Conservation (phyloP, 2,113 vertebrate genomes). For the Pseudonaja textilis region DNA sequence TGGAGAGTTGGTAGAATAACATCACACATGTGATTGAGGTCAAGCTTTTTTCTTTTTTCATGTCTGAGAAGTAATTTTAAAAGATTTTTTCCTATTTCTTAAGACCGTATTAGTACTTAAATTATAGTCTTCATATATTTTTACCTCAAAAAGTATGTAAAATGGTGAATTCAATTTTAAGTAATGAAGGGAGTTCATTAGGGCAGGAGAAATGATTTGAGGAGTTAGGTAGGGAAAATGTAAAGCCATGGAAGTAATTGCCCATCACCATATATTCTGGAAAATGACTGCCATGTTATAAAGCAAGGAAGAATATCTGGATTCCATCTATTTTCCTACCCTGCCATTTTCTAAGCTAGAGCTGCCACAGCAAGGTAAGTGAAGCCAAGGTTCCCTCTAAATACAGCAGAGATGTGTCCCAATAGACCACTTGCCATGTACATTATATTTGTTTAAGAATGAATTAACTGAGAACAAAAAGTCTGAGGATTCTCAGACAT, state of each 20-base stretch:
- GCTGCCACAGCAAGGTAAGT: background rate
- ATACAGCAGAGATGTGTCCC: background rate
- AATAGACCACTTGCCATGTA: background rate
- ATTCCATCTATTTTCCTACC: background rate
- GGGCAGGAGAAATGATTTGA: background rate
- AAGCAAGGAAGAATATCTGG: background rate
- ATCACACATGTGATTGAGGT: background rate
- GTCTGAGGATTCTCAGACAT: no score
- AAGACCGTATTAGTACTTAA: background rate
- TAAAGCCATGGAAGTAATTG: background rate
- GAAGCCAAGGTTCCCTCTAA: background rate
- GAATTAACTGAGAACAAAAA: background rate
- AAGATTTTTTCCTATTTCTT: background rate
- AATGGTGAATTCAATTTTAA: background rate
- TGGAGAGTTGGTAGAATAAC: background rate
- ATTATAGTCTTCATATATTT: background rate
- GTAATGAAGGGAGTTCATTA: background rate
- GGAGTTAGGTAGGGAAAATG: background rate
- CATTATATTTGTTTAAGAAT: background rate
- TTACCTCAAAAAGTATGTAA: background rate
- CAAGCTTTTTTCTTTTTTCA: background rate
- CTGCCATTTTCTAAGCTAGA: background rate
- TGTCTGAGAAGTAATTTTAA: background rate
- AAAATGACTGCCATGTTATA: background rate
- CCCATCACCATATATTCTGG: background rate